phyloP scores from a whole-genome alignment of 1,140 invertebrate species.

The Leptinotarsa lineolata region DNA sequence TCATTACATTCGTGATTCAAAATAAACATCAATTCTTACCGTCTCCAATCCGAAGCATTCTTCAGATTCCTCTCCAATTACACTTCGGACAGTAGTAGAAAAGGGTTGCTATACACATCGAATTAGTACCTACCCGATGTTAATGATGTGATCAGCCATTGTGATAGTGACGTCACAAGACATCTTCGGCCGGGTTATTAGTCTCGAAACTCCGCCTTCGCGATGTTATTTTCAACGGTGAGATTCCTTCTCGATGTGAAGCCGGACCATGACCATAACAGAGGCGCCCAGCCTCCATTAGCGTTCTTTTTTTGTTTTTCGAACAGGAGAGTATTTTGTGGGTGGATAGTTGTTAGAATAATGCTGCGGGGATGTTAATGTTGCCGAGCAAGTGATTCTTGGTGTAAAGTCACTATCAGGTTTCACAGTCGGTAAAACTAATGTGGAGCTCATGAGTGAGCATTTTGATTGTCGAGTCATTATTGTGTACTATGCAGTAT shows the following conservation, averaged over 20 bases:
- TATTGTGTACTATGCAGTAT: no score
- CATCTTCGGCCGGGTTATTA: constrained; percentile 31
- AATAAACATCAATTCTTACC: no score
- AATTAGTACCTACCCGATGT: constrained; percentile 16
- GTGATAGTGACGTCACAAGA: constrained; percentile 30
- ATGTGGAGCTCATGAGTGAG: no score
- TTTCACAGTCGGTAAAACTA: no score
- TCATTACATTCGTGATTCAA: no score
- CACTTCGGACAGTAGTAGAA: background rate
- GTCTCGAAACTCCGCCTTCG: constrained; percentile 30
- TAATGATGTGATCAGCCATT: constrained; percentile 37
- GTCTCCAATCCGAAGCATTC: background rate
- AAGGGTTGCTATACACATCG: constrained; percentile 10
- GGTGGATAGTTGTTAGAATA: no score
- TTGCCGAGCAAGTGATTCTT: no score
- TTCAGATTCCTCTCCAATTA: background rate
- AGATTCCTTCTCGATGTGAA: constrained; percentile 27
- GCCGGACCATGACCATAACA: constrained; percentile 28
- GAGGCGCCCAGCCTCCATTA: constrained; percentile 37
- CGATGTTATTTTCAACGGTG: constrained; percentile 15
- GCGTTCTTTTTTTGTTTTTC: background rate
- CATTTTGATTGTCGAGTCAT: no score
- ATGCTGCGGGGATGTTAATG: no score
- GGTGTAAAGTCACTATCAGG: no score
- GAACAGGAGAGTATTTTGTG: no score